Conservation (phyloP, 2,888 invertebrate genomes). For the Frankliniella intonsa region DNA sequence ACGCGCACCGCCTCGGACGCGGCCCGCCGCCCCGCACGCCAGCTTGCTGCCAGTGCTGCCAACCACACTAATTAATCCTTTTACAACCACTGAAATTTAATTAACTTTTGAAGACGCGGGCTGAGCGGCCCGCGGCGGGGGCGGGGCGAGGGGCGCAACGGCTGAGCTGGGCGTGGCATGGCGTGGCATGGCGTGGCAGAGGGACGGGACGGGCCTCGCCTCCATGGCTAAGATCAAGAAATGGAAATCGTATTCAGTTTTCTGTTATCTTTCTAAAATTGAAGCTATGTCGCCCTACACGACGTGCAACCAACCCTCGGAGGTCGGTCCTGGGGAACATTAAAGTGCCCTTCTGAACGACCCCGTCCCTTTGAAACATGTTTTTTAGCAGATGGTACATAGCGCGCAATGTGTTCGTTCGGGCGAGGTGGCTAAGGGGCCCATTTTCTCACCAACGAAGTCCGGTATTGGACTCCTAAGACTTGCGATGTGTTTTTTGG, state of each 20-base stretch:
- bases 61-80: conserved; percentile 27
- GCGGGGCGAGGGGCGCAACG: not conserved
- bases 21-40: not conserved
- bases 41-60: conserved; percentile 18
- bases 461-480: too few relatives aligned
- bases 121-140: not conserved
- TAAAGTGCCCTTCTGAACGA: too few relatives aligned
- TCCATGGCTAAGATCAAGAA: not conserved
- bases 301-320: too few relatives aligned
- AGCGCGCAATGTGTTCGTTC: too few relatives aligned
- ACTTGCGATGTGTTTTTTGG: too few relatives aligned
- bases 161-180: not conserved
- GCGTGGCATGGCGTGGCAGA: not conserved
- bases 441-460: too few relatives aligned
- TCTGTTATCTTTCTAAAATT: not conserved
- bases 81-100: conserved; percentile 27
- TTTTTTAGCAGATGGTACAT: too few relatives aligned
- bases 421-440: too few relatives aligned
- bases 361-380: too few relatives aligned
- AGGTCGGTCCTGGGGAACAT: too few relatives aligned
- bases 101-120: conserved; percentile 25
- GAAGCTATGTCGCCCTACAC: not conserved
- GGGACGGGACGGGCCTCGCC: not conserved
- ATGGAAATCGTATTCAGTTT: not conserved
- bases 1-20: not conserved